Conservation (phyloP, 2,113 vertebrate species). For the Lamprologus tigripictilis region DNA sequence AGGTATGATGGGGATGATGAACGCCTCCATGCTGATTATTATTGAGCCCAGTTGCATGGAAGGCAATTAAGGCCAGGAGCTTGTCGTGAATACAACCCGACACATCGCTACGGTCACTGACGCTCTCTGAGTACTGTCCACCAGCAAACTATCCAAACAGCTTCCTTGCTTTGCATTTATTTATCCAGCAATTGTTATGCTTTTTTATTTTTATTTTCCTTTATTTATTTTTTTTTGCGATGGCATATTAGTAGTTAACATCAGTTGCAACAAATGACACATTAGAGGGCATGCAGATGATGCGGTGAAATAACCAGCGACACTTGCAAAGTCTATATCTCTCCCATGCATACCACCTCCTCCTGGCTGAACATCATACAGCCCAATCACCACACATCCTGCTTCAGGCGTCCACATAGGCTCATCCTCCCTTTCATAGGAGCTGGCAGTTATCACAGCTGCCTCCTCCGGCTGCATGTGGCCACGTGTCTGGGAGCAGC, state of each 20-base stretch:
- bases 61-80: neutral
- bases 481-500: neutral
- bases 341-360: neutral
- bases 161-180: conserved; percentile 21
- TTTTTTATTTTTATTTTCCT: neutral
- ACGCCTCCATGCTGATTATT: neutral
- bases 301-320: neutral
- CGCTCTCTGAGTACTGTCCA: neutral
- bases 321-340: neutral
- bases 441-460: neutral
- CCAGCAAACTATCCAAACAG: neutral
- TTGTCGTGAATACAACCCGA: neutral
- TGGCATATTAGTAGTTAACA: neutral
- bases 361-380: conserved; percentile 35
- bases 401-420: neutral
- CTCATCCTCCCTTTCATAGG: neutral
- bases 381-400: neutral
- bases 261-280: neutral
- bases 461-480: neutral
- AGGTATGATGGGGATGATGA: neutral
- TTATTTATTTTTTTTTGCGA: neutral
- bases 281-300: neutral
- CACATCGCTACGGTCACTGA: neutral
- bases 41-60: neutral
- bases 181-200: conserved; percentile 5